A percentile compares a stretch with the other conserved stretches of the same genome.
Evolutionary conservation across 2,113 vertebrate genomes (phyloP).

Genomic region (Salvelinus sp.): DNA sequence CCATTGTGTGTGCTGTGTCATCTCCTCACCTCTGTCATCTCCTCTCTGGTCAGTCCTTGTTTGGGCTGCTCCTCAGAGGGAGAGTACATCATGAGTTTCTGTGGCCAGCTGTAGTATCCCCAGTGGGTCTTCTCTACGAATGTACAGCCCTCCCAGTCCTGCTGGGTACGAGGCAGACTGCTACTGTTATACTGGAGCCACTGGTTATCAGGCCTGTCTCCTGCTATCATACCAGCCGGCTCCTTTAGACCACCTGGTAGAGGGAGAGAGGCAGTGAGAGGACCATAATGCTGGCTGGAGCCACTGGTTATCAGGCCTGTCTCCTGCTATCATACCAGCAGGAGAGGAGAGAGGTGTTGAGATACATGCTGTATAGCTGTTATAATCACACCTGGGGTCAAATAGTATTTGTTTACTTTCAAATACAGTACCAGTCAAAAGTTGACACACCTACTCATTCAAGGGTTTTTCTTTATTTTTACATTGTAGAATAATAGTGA

Average conservation of each 20-base stretch:
- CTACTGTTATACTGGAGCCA: slow-evolving; percentile 92
- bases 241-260: slow-evolving; percentile 73
- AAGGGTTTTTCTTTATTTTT: no score
- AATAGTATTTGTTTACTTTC: no score
- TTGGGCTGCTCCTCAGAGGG: slow-evolving; percentile 86
- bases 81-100: slow-evolving; percentile 87
- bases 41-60: slow-evolving; percentile 83
- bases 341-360: background rate
- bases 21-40: slow-evolving; percentile 92
- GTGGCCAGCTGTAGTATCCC: slow-evolving; percentile 95
- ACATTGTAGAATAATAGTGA: no score
- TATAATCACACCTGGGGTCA: no score
- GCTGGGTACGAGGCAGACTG: slow-evolving; percentile 82
- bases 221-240: slow-evolving; percentile 71
- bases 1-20: slow-evolving; percentile 32
- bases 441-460: no score
- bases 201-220: slow-evolving; percentile 89
- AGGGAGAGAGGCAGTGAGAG: background rate
- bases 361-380: no score
- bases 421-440: no score
- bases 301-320: no score
- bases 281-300: slow-evolving; percentile 53
- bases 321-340: no score
- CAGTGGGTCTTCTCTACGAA: slow-evolving; percentile 98
- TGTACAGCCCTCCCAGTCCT: slow-evolving; percentile 84